Evolutionary conservation across 2,113 vertebrate species (phyloP).

Genomic region (Todiramphus saurophagus): DNA sequence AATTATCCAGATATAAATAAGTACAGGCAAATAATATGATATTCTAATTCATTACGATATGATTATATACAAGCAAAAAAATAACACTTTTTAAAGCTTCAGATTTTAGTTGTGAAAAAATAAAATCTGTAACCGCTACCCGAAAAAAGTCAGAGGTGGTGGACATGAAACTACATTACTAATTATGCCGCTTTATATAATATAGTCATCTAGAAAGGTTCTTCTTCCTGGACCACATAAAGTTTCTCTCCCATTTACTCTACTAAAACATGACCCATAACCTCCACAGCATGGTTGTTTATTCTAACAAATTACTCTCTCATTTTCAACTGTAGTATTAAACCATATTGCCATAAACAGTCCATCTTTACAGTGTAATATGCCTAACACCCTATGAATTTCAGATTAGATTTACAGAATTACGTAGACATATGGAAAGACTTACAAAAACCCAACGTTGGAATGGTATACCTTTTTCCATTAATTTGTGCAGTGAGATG

Average conservation of each 20-base stretch:
- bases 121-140: background rate
- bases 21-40: background rate
- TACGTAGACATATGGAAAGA: background rate
- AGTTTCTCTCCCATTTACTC: background rate
- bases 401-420: background rate
- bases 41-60: background rate
- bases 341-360: background rate
- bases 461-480: background rate
- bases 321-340: background rate
- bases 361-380: background rate
- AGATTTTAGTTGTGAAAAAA: background rate
- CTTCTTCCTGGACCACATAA: background rate
- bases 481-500: background rate
- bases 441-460: background rate
- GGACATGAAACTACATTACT: background rate
- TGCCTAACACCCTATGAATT: background rate
- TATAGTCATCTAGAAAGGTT: background rate
- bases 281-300: background rate
- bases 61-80: background rate
- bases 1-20: background rate
- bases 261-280: background rate
- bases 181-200: background rate
- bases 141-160: background rate
- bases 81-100: background rate
- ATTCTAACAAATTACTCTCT: background rate